Percentiles rank a stretch among this genome's conserved stretches.
Conservation (phyloP, 2,797 vertebrate species). For the Sebastes diploproa region DNA sequence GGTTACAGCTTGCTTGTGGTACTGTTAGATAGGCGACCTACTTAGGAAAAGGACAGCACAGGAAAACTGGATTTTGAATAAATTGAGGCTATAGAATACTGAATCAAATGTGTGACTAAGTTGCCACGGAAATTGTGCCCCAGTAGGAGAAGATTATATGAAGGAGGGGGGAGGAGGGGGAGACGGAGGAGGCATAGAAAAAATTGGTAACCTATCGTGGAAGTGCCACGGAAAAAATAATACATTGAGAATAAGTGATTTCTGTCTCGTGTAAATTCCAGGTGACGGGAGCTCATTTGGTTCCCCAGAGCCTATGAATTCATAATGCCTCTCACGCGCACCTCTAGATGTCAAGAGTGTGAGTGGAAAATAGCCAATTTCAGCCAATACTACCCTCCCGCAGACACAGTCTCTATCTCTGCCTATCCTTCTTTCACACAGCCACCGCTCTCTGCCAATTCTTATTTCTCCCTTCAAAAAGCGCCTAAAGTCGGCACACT, state of each 20-base stretch:
- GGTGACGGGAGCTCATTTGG: conserved; percentile 70
- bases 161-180: neutral
- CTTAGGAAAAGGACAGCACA: conserved; percentile 42
- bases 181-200: neutral
- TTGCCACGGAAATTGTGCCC: conserved; percentile 48
- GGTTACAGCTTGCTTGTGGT: conserved; percentile 22
- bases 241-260: conserved; percentile 72
- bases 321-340: conserved; percentile 59
- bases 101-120: conserved; percentile 64
- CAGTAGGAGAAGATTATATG: conserved; percentile 47
- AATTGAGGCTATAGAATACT: conserved; percentile 51
- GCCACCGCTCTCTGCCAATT: conserved; percentile 33
- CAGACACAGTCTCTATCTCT: conserved; percentile 48
- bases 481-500: conserved; percentile 18
- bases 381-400: conserved; percentile 45
- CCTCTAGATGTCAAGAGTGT: conserved; percentile 51
- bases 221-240: conserved; percentile 60
- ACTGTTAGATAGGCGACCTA: conserved; percentile 57
- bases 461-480: conserved; percentile 34
- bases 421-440: conserved; percentile 24
- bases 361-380: conserved; percentile 66
- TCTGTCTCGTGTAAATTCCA: conserved; percentile 68
- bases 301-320: conserved; percentile 73
- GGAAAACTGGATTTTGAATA: conserved; percentile 57
- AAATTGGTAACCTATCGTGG: conserved; percentile 47